Percentiles rank a stretch among this genome's conserved stretches.
phyloP scores from a whole-genome alignment of 2,797 vertebrate genomes.

The Gadopsis marmoratus region DNA sequence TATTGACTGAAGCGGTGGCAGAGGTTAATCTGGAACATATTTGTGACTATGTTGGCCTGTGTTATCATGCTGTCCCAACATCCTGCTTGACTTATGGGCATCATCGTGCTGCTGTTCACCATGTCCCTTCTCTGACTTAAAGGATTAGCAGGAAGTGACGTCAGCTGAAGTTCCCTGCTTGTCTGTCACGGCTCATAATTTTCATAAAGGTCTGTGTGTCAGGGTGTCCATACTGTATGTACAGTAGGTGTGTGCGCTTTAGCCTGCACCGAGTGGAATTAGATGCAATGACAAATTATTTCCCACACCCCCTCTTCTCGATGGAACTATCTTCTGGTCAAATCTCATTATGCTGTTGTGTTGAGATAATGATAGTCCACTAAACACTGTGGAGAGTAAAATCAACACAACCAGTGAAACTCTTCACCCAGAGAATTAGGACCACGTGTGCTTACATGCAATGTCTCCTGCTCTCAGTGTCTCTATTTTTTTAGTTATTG shows the following conservation, averaged over 20 bases:
- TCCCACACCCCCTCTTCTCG: background rate
- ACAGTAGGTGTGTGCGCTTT: background rate
- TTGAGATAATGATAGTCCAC: conserved; percentile 51
- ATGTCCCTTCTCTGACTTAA: conserved; percentile 61
- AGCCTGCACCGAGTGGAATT: conserved; percentile 22
- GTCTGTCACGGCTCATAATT: conserved; percentile 28
- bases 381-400: conserved; percentile 49
- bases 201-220: conserved; percentile 21
- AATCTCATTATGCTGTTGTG: conserved; percentile 33
- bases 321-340: conserved; percentile 2
- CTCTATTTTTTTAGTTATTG: conserved; percentile 37
- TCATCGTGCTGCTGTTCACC: conserved; percentile 64
- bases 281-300: conserved; percentile 10
- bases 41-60: conserved; percentile 66
- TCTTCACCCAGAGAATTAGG: conserved; percentile 45
- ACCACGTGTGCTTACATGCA: conserved; percentile 52
- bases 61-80: conserved; percentile 70
- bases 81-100: conserved; percentile 75
- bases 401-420: conserved; percentile 57
- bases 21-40: conserved; percentile 82
- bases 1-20: conserved; percentile 69
- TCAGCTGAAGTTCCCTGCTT: conserved; percentile 31
- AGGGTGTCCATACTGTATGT: conserved; percentile 3
- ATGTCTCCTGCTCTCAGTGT: conserved; percentile 28
- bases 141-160: conserved; percentile 64